Evolutionary conservation across 2,888 invertebrate species (phyloP), one percentile per base, ranked within the genome.

Genomic region (Seira sanloemensis): DNA sequence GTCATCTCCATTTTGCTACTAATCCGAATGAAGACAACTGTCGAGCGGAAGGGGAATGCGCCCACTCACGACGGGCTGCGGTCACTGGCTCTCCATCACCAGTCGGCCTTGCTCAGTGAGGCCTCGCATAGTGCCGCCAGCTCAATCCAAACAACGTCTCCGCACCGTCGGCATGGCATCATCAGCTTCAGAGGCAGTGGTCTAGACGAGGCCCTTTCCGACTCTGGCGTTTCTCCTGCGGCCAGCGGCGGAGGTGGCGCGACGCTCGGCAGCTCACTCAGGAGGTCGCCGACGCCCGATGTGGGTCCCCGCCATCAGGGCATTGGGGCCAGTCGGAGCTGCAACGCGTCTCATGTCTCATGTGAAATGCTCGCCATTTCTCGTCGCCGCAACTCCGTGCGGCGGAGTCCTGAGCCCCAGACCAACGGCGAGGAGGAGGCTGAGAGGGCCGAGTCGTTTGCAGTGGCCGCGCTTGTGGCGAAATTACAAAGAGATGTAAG

Each of bases 1-100:
- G n/a, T n/a, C n/a, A n/a, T n/a, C n/a, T n/a, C n/a, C n/a, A n/a
- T 50, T 50, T 18, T 50, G 2, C 2, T 50, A 50, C 16, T 50
- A 50, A 50, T 50, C 16, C 2, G n/a, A 50, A 2, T 50, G 37
- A 37, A 37, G 18, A 68, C 21, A 50, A 26, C 78, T 79, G 79
- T 71, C 75, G 19, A 79, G 79, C 75, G 84, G 75, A 18, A 78
- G 26, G 75, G 75, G 19, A 74, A 26, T 16, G 79, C 75, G 12
- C 79, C 78, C 24, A 84, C 78, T 69, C 76, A 75, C 50, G 79
- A 84, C 46, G 84, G 84, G 66, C 54, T 84, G 24, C 62, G 79
- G n/a, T 74, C 84, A n/a, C 78, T 84, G 19, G 84, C 84, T 12
- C 23, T 84, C 5, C 78, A 84, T 71, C 84, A 84, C 37, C 84